Conservation (phyloP, 92 coral and sea anemone genomes). For the Umimayanthus chanpuru region DNA sequence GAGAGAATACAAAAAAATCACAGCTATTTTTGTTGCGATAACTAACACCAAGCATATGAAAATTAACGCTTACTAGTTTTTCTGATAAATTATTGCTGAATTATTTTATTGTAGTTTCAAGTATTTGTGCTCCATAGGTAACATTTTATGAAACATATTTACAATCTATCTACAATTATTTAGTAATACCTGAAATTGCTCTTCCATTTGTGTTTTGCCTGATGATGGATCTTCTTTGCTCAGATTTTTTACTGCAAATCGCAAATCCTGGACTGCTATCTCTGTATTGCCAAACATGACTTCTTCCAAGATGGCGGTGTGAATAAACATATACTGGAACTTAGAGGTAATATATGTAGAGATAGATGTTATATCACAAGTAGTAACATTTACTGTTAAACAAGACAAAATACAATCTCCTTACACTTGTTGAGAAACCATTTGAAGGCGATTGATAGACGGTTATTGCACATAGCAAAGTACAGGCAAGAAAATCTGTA, state of each 20-base stretch:
- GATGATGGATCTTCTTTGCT: slow-evolving; percentile 23
- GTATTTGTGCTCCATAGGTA: too few species aligned
- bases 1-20: too few species aligned
- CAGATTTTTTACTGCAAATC: slow-evolving; percentile 44
- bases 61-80: too few species aligned
- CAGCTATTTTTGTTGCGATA: too few species aligned
- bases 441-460: neutral
- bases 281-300: slow-evolving; percentile 66
- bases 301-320: slow-evolving; percentile 72
- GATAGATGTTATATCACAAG: neutral
- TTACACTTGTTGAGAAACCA: too few species aligned
- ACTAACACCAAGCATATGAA: too few species aligned
- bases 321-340: slow-evolving; percentile 71
- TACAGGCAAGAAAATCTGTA: too few species aligned
- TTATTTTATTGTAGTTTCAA: too few species aligned
- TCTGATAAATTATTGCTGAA: too few species aligned
- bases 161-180: neutral
- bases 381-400: neutral
- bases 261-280: slow-evolving; percentile 62
- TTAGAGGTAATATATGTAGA: neutral
- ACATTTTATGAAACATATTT: too few species aligned
- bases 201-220: slow-evolving; percentile 46
- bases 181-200: slow-evolving; percentile 57
- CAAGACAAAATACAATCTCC: neutral
- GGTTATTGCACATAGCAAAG: too few species aligned